Evolutionary conservation across 1,140 invertebrate species (phyloP), one percentile per base, ranked within the genome.

Genomic region (Drosophila simulans): DNA sequence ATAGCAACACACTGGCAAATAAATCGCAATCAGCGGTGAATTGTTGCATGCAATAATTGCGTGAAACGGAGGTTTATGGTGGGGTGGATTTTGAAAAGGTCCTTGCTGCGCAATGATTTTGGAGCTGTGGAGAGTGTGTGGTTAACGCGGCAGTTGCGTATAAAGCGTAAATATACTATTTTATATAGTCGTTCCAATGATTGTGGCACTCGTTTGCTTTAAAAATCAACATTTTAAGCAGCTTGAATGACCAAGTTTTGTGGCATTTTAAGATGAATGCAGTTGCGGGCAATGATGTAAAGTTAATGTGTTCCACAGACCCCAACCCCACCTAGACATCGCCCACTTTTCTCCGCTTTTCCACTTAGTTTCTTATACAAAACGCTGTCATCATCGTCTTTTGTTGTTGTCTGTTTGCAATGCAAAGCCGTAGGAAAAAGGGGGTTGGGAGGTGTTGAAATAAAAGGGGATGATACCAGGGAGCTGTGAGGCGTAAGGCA

Each of bases 1-100:
- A 22, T 57, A 5, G 22, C 34, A 45, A 43, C 31, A 31, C 31
- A 48, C 37, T 54, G 59, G 15, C 70, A 59, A 60, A 73, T 80
- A 68, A 80, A 78, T 78, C 55, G 54, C 58, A 78, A 72, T 79
- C 66, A 69, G 66, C 43, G 66, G 77, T 58, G 69, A 77, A 82
- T 82, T 58, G 63, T 63, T 70, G 64, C 63, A 70, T 55, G 46
- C 49, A 55, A 70, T 70, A 70, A 69, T 70, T 68, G 66, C 48
- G 49, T 15, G 66, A 40, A 68, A 70, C 48, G 46, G 42, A 40
- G 22, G 63, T 65, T 68, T 43, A 53, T 65, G 64, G 31, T 42
- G 53, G 49, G 49, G 31, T 31, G 34, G 31, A 35, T 20, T 35
- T 35, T 13, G 48, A 8, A 15, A 8, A 15, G 31, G n/a, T 15